Conservation (phyloP, 2,888 invertebrate genomes). For the Tenthredo amoena region DNA sequence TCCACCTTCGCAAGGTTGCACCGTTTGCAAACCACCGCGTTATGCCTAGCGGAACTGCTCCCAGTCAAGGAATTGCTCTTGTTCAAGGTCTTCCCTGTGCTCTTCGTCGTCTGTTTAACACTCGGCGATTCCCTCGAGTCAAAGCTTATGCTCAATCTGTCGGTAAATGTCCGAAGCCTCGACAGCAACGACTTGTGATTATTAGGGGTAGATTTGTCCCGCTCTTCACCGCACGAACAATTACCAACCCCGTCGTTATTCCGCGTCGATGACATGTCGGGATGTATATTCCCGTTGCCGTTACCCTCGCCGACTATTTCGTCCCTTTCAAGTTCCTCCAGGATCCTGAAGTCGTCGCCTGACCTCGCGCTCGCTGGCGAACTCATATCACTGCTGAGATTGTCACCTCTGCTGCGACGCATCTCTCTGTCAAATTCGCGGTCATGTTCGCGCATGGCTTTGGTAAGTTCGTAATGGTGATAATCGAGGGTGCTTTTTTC, state of each 20-base stretch:
- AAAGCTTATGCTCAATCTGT: constrained; percentile 79
- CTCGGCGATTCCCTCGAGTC: constrained; percentile 76
- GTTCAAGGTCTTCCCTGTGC: constrained; percentile 64
- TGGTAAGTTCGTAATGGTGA: constrained; percentile 77
- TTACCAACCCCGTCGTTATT: constrained; percentile 66
- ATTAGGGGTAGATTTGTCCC: constrained; percentile 67
- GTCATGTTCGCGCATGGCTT: constrained; percentile 79
- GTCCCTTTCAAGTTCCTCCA: constrained; percentile 71
- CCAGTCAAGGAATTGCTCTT: constrained; percentile 71
- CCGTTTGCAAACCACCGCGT: constrained; percentile 69
- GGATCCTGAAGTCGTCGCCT: constrained; percentile 69
- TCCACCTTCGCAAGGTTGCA: constrained; percentile 68
- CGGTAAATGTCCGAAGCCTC: constrained; percentile 80
- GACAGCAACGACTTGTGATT: constrained; percentile 79
- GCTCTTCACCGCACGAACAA: constrained; percentile 70
- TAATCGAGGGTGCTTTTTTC: constrained; percentile 80
- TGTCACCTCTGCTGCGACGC: constrained; percentile 70
- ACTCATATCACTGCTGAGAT: constrained; percentile 70
- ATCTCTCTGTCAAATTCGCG: constrained; percentile 66
- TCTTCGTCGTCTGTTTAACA: constrained; percentile 65
- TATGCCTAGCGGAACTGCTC: constrained; percentile 58
- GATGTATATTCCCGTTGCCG: constrained; percentile 10
- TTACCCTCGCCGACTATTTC: constrained; percentile 59
- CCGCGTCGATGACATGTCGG: neutral
- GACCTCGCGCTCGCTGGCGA: constrained; percentile 73